These are phyloP conservation scores for Pseudococcus jackbeardsleyi DNA, from an alignment of 2,888 invertebrate species.

Conservation along the genomic window DNA sequence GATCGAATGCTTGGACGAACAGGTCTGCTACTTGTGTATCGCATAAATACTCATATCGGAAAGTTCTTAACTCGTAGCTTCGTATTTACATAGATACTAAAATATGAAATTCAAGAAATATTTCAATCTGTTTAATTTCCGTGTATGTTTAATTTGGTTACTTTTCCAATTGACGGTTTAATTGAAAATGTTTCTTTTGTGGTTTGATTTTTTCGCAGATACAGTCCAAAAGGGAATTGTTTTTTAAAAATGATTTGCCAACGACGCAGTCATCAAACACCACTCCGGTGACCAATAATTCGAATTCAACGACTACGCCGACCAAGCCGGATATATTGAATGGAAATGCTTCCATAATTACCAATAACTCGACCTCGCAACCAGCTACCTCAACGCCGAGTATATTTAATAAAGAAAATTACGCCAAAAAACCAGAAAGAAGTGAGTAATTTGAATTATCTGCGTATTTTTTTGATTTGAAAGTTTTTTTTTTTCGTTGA, in stretches of 20 bases:
- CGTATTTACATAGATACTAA: background rate
- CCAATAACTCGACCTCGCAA: slow-evolving; percentile 71
- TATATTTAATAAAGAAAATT: slow-evolving; percentile 61
- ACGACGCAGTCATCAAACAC: slow-evolving; percentile 72
- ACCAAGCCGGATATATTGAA: slow-evolving; percentile 68
- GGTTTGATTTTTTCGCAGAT: slow-evolving; percentile 73
- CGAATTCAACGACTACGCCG: slow-evolving; percentile 71
- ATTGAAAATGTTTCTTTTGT: background rate
- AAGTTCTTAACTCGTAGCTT: background rate
- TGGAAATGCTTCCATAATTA: slow-evolving; percentile 58
- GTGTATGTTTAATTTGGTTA: background rate
- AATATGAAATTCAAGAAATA: slow-evolving; percentile 34
- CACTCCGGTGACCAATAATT: slow-evolving; percentile 71
- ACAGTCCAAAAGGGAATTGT: slow-evolving; percentile 88
- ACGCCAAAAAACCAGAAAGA: slow-evolving; percentile 61
- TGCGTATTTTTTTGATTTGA: background rate
- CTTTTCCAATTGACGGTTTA: background rate
- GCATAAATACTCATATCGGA: background rate
- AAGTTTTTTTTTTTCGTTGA: background rate
- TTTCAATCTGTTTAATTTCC: background rate
- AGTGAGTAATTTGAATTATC: slow-evolving; percentile 38
- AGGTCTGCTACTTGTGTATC: background rate
- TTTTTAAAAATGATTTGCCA: slow-evolving; percentile 77
- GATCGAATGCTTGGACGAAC: slow-evolving; percentile 11
- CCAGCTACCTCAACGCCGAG: slow-evolving; percentile 69